Conservation (phyloP, 2,113 vertebrate species). For the Chinchilla lanigera region DNA sequence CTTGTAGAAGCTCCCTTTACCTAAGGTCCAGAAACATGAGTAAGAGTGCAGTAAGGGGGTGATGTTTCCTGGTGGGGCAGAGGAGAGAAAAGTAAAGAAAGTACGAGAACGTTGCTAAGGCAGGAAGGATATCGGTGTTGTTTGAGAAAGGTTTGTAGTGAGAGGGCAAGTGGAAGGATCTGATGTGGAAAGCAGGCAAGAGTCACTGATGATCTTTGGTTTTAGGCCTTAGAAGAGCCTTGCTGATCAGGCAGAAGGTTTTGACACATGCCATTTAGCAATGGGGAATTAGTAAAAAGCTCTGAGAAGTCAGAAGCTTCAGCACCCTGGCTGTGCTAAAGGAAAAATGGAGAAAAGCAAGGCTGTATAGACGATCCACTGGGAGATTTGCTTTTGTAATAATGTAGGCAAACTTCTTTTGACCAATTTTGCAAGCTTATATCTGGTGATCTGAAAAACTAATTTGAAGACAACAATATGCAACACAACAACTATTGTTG, state of each 20-base stretch:
- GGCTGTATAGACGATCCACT: not conserved
- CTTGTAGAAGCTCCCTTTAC: not conserved
- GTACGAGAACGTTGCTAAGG: not conserved
- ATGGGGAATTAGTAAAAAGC: not conserved
- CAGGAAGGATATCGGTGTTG: not conserved
- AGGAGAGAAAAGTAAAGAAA: not conserved
- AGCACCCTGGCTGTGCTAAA: not conserved
- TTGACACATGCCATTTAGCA: not conserved
- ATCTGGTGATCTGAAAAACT: too few species aligned
- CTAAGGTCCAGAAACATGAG: not conserved
- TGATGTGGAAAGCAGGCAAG: not conserved
- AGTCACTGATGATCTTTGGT: not conserved
- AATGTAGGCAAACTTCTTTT: not conserved
- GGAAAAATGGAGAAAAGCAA: not conserved
- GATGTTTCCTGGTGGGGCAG: not conserved
- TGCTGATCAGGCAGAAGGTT: not conserved
- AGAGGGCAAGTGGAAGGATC: not conserved
- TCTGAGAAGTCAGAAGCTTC: not conserved
- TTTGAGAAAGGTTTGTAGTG: not conserved
- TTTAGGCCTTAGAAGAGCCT: not conserved
- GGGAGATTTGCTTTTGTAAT: not conserved
- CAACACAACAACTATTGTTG: too few species aligned
- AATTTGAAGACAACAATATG: too few species aligned
- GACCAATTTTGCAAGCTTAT: too few species aligned
- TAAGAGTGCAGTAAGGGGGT: not conserved